Evolutionary conservation across 1,140 invertebrate genomes (phyloP).

Genomic region (Drosophila kurseongensis): DNA sequence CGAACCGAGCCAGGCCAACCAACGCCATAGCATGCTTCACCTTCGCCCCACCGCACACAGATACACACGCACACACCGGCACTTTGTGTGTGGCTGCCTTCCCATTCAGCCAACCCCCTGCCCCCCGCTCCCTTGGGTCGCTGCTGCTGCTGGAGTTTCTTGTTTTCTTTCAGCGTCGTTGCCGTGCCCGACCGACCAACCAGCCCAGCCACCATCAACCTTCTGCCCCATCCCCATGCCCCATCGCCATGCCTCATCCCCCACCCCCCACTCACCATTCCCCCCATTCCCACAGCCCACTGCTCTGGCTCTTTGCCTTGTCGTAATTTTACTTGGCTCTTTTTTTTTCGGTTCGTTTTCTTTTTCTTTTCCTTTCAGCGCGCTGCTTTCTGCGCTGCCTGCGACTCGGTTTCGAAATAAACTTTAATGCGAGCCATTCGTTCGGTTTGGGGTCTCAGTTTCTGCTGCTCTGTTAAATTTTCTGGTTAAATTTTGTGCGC

Average conservation of each 20-base stretch:
- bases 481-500: constrained; percentile 70
- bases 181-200: background rate
- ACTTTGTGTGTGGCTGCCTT: constrained; percentile 62
- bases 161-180: constrained; percentile 73
- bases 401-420: constrained; percentile 77
- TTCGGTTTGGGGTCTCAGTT: constrained; percentile 69
- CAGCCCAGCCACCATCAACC: constrained; percentile 13
- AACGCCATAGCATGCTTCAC: constrained; percentile 79
- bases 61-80: constrained; percentile 35
- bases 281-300: constrained; percentile 19
- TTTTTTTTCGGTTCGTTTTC: constrained; percentile 46
- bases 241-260: background rate
- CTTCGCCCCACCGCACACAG: constrained; percentile 72
- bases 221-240: constrained; percentile 11
- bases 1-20: constrained; percentile 45
- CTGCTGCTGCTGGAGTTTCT: constrained; percentile 67
- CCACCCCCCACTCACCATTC: constrained; percentile 11
- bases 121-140: constrained; percentile 6
- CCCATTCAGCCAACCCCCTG: constrained; percentile 3
- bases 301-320: constrained; percentile 58
- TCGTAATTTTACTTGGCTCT: constrained; percentile 81
- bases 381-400: constrained; percentile 63
- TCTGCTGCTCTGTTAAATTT: constrained; percentile 80
- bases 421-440: constrained; percentile 79
- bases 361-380: constrained; percentile 61